Evolutionary conservation across 2,797 vertebrate species (phyloP), one percentile per base, ranked within the genome.

Genomic region (Monodelphis domestica): DNA sequence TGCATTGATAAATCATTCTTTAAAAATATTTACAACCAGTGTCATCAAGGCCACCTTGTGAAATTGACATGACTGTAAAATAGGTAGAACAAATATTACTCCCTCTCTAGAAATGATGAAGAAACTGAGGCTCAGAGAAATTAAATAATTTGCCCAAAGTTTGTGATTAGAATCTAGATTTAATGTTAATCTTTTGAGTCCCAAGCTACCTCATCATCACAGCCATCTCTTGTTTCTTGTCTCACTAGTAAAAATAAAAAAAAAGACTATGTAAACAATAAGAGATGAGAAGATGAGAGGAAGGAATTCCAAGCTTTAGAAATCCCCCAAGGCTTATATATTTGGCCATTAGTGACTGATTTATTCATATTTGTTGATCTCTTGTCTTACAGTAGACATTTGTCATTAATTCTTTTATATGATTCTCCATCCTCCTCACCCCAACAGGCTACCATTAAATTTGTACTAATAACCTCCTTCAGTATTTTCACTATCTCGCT

Each of bases 351-450:
- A 97, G 97, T 95, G 97, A 53, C 45, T 97, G 97, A 97, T 98
- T 98, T 97, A 97, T 97, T 96, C 95, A 90, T 91, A 84, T 95
- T 97, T 97, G 97, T 95, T 96, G 92, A 94, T 95, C 89, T 90
- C 92, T 91, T 96, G 94, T 95, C 95, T 95, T 91, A 91, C 88
- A 95, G 87, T 91, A 93, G 28, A 93, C 96, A 97, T 97, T 97
- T 97, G 56, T 98, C 96, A 97, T 96, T 97, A 91, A 87, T 97
- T 93, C 53, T 98, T 97, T 97, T 94, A 89, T 97, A 96, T 97
- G 97, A 97, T 97, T 96, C 92, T 97, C n/a, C n/a, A n/a, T 97
- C 97, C 98, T 92, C 95, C 88, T 14, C 87, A 70, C 89, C 6
- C 63, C 53, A 87, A 90, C 7, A 84, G 97, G 92, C 97, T 97